Conservation (phyloP, 2,888 invertebrate genomes). For the Orthosia incerta region DNA sequence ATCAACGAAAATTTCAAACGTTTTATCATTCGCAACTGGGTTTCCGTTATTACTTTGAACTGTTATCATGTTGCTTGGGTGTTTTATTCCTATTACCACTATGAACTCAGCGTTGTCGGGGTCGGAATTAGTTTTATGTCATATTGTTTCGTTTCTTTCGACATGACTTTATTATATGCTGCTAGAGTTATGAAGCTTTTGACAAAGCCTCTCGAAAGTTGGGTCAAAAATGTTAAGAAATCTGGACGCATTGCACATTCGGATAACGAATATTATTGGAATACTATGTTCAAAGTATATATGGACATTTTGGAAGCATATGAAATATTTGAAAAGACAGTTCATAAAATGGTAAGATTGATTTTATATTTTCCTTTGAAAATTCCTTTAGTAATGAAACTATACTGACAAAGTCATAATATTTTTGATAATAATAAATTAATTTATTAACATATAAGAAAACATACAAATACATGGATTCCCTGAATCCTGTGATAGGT, state of each 20-base stretch:
- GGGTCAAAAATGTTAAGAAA: neutral
- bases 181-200: slow-evolving; percentile 23
- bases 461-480: too few species aligned
- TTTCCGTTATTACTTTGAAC: neutral
- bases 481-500: too few species aligned
- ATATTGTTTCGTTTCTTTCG: slow-evolving; percentile 8
- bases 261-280: slow-evolving; percentile 14
- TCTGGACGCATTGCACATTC: neutral
- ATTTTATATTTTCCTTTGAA: neutral
- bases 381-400: neutral
- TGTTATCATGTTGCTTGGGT: slow-evolving; percentile 4
- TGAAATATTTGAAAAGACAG: neutral
- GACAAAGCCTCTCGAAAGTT: slow-evolving; percentile 1
- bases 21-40: neutral
- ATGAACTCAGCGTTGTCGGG: slow-evolving; percentile 2
- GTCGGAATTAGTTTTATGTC: slow-evolving; percentile 20
- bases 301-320: slow-evolving; percentile 18
- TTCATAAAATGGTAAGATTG: slow-evolving; percentile 10
- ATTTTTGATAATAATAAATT: neutral
- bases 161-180: slow-evolving; percentile 15
- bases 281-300: slow-evolving; percentile 2
- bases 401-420: too few species aligned
- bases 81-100: slow-evolving; percentile 16
- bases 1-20: neutral
- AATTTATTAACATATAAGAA: too few species aligned